Evolutionary conservation across 2,888 invertebrate species (phyloP).

Genomic region (Rhingia rostrata): DNA sequence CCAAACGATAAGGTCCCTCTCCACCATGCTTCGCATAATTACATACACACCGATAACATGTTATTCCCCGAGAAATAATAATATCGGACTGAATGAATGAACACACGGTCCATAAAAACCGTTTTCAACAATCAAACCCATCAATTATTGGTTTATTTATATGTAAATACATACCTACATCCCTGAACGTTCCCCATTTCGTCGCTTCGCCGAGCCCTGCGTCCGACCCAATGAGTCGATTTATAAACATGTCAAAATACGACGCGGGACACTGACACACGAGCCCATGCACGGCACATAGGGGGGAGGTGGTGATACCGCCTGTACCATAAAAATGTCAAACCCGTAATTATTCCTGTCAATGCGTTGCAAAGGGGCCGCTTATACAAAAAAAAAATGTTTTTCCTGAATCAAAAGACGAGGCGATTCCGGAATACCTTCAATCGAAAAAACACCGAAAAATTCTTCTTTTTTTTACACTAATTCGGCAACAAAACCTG

Average conservation of each 20-base stretch:
- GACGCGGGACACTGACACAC: constrained; percentile 51
- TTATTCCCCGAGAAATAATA: constrained; percentile 21
- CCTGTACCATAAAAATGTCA: constrained; percentile 72
- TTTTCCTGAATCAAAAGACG: constrained; percentile 19
- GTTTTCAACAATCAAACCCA: constrained; percentile 64
- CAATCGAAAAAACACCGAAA: constrained; percentile 29
- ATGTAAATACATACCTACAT: constrained; percentile 61
- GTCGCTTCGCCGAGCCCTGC: constrained; percentile 17
- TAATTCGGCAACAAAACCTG: constrained; percentile 40
- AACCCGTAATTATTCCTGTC: constrained; percentile 67
- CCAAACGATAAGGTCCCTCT: background rate
- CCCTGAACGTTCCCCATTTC: constrained; percentile 10
- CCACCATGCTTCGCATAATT: constrained; percentile 9
- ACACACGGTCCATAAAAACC: constrained; percentile 61
- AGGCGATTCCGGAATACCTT: background rate
- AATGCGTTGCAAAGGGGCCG: constrained; percentile 28
- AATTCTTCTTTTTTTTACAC: constrained; percentile 46
- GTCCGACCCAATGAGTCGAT: constrained; percentile 65
- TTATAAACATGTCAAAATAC: constrained; percentile 74
- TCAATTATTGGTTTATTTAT: constrained; percentile 74
- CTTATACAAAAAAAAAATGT: background rate
- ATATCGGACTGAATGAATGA: constrained; percentile 44
- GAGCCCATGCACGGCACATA: constrained; percentile 8
- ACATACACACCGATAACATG: constrained; percentile 12
- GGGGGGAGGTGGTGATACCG: constrained; percentile 59